These are phyloP conservation scores for Cotesia vestalis DNA, from an alignment of 1,140 invertebrate genomes.

Conservation along the genomic window DNA sequence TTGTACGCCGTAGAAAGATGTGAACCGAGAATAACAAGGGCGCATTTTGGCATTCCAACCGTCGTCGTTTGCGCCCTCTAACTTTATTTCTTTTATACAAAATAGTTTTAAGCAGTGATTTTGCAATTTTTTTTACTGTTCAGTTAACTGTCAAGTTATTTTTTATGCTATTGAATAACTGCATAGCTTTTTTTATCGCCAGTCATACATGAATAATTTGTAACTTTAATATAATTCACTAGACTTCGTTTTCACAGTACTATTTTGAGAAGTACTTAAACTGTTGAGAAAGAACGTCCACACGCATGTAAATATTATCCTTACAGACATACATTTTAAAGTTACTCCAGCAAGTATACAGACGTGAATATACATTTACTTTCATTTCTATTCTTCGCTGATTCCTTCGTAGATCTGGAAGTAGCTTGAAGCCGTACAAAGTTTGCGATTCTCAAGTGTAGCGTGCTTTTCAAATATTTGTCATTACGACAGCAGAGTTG, in stretches of 20 bases:
- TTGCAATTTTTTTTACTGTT: too few species aligned
- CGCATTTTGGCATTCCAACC: conserved; percentile 1
- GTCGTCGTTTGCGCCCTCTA: conserved; percentile 26
- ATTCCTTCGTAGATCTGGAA: background rate
- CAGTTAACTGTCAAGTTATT: too few species aligned
- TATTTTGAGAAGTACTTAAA: conserved; percentile 27
- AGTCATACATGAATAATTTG: too few species aligned
- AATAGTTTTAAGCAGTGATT: too few species aligned
- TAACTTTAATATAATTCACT: too few species aligned
- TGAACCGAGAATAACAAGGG: background rate
- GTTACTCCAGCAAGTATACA: background rate
- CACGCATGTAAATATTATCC: background rate
- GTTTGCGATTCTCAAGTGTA: conserved; percentile 3
- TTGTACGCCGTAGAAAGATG: conserved; percentile 11
- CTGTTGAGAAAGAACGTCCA: too few species aligned
- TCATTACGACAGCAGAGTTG: background rate
- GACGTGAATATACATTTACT: conserved; percentile 13
- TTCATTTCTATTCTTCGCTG: background rate
- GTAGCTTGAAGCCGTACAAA: conserved; percentile 14
- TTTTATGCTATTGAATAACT: too few species aligned
- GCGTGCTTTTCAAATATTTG: conserved; percentile 21
- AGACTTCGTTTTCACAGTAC: too few species aligned
- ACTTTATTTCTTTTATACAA: conserved; percentile 26
- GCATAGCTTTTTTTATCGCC: too few species aligned
- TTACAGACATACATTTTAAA: background rate